Evolutionary conservation across 2,113 vertebrate genomes (phyloP).

Genomic region (Labrus mixtus): DNA sequence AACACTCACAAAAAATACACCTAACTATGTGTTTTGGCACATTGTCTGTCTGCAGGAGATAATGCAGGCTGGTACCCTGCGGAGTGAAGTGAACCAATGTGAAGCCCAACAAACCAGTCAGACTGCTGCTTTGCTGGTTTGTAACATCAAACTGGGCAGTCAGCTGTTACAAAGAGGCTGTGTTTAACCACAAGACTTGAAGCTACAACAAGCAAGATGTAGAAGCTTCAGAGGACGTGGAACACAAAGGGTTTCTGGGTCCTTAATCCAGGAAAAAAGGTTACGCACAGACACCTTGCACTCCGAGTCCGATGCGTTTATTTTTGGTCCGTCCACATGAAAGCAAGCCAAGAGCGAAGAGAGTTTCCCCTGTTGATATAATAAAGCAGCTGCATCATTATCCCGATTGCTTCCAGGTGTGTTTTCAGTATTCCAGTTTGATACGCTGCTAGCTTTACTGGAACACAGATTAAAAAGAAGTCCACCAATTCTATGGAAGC

Average conservation of each 20-base stretch:
- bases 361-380: no score
- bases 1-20: not conserved
- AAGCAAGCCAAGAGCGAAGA: no score
- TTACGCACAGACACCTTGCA: no score
- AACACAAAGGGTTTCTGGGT: not conserved
- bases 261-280: not conserved
- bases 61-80: slow-evolving; percentile 13
- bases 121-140: slow-evolving; percentile 18
- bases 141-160: slow-evolving; percentile 17
- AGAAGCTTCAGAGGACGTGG: not conserved
- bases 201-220: not conserved
- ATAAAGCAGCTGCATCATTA: no score
- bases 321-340: no score
- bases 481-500: no score
- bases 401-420: no score
- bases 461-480: no score
- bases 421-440: no score
- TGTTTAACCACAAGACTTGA: rapidly evolving
- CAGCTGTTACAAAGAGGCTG: not conserved
- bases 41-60: slow-evolving; percentile 30
- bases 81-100: slow-evolving; percentile 26
- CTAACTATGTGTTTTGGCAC: slow-evolving; percentile 18
- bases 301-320: no score
- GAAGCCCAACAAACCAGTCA: slow-evolving; percentile 5
- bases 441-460: no score